Base-by-base conservation (phyloP, 2,797 vertebrate species). In the Callimico goeldii region DNA sequence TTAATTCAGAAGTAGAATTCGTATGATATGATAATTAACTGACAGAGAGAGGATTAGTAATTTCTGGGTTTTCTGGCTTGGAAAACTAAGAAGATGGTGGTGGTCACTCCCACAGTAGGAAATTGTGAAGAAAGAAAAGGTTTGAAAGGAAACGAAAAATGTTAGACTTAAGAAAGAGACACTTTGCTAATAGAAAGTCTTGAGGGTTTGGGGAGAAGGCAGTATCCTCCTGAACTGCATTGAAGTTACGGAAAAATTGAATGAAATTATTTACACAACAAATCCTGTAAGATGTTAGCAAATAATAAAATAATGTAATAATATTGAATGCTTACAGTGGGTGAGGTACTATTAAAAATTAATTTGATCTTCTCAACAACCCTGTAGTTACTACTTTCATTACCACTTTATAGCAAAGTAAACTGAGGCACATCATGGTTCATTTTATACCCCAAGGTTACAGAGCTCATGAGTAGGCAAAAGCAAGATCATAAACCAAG, bases 301-400 rank as follows among this genome's bases (percentile, higher is more conserved):
- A 90, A 82, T 81, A 77, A 73, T 82, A 64, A 72, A 67, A 36
- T 36, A 67, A 33, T 67, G 33, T 24, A 72, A 41, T 46, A 67
- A 67, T 90, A 64, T 24, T 57, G 33, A 83, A 4, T 90, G 6
- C 13, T 88, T 84, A 58, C 48, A 75, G 2, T 36, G 2, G 88
- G 10, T 5, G 11, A 20, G 17, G 11, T 43, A 70, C 79, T 75
- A 22, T 55, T 57, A 58, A 82, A 52, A 55, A 55, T 92, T 86
- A 96, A 85, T 12, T 88, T 57, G 79, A 85, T 92, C 39, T 75
- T 95, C 52, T 82, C 77, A 84, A 41, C 67, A 90, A 79, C 7
- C 22, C n/a, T 57, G 2, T 57, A 22, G 83, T 3, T 88, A 61
- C 19, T 88, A 2, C 33, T 90, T 85, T 94, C 39, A 72, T 77